phyloP scores from a whole-genome alignment of 2,113 vertebrate genomes.

The Catharus fuscescens region DNA sequence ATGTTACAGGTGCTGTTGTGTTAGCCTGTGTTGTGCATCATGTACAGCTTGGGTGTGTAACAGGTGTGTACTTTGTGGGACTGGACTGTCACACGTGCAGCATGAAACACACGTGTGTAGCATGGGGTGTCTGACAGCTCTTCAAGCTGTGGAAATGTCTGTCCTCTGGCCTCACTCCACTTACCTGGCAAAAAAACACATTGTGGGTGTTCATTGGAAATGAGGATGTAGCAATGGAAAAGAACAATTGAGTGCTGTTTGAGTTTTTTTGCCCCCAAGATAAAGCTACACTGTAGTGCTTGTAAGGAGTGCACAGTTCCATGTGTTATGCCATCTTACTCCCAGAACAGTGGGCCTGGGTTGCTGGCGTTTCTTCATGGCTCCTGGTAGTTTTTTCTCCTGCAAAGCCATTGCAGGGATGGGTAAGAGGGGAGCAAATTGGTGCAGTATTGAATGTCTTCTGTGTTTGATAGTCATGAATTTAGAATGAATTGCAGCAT shows the following conservation, averaged over 20 bases:
- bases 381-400: background rate
- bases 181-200: background rate
- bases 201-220: background rate
- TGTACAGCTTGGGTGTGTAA: background rate
- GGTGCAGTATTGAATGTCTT: background rate
- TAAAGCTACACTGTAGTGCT: background rate
- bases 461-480: background rate
- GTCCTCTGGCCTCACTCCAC: background rate
- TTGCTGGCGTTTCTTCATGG: background rate
- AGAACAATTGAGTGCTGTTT: background rate
- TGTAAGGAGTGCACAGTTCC: background rate
- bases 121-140: background rate
- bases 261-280: background rate
- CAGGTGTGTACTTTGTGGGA: background rate
- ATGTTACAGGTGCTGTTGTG: accelerated
- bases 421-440: background rate
- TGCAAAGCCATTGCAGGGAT: background rate
- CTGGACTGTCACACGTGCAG: background rate
- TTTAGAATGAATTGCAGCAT: background rate
- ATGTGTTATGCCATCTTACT: background rate
- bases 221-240: background rate
- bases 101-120: no score
- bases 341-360: background rate
- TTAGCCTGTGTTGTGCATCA: background rate
- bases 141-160: background rate